Percentiles rank a stretch among this genome's conserved stretches.
Evolutionary conservation across 2,888 invertebrate species (phyloP).

Genomic region (Nematopogon swammerdamellus): DNA sequence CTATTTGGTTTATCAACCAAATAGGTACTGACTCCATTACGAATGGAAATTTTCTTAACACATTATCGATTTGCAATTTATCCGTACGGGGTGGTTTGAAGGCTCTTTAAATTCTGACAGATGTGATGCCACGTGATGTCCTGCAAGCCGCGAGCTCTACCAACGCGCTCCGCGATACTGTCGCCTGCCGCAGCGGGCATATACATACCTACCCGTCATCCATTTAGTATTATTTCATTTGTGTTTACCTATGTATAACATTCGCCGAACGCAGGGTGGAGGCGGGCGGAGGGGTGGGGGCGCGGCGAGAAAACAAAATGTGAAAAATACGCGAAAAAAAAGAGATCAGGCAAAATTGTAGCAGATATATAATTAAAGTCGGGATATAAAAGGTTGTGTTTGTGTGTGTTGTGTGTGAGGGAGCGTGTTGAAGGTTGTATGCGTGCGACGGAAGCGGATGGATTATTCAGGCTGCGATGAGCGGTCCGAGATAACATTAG

Average conservation of each 20-base stretch:
- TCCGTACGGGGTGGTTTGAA: too few species aligned
- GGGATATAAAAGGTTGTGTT: constrained; percentile 10
- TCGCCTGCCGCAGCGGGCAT: constrained; percentile 1
- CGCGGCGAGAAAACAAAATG: constrained; percentile 46
- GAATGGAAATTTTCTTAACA: too few species aligned
- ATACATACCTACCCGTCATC: background rate
- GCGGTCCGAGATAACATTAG: background rate
- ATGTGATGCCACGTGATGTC: too few species aligned
- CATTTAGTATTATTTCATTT: background rate
- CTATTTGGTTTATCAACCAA: too few species aligned
- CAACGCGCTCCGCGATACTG: constrained; percentile 6
- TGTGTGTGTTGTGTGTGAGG: background rate
- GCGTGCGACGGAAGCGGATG: background rate
- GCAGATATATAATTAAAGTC: constrained; percentile 58
- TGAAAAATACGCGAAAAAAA: constrained; percentile 59
- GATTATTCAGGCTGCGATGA: background rate
- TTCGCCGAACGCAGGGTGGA: constrained; percentile 20
- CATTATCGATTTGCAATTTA: too few species aligned
- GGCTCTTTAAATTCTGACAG: too few species aligned
- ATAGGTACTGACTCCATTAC: too few species aligned
- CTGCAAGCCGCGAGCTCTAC: too few species aligned
- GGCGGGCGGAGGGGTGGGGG: constrained; percentile 24
- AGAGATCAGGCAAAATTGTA: constrained; percentile 45
- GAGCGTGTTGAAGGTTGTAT: background rate
- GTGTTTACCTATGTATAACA: constrained; percentile 10